These are phyloP conservation scores for Fulica atra DNA, from an alignment of 2,113 vertebrate species.

Conservation along the genomic window DNA sequence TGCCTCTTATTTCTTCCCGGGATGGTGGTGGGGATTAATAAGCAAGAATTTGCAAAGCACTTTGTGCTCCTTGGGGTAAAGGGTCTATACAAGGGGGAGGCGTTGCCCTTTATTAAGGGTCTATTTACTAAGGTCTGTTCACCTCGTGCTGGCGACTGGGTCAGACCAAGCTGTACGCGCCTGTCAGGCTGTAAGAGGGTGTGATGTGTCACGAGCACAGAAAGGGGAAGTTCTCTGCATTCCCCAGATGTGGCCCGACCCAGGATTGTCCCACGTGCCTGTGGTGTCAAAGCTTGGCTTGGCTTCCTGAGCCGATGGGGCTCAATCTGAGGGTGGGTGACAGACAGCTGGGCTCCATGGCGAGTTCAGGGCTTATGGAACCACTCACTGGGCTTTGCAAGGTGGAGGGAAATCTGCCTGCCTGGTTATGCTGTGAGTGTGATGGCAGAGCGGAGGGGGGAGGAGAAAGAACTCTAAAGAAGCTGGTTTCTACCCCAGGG, in stretches of 20 bases:
- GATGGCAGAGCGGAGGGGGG: background rate
- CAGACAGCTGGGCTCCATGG: background rate
- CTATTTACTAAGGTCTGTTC: no score
- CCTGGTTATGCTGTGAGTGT: background rate
- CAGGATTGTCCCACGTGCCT: background rate
- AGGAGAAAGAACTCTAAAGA: background rate
- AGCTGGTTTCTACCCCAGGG: background rate
- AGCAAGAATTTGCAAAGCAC: background rate
- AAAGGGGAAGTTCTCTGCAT: background rate
- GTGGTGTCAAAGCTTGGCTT: background rate
- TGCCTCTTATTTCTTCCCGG: slow-evolving; percentile 7
- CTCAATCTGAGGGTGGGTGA: background rate
- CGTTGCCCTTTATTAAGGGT: background rate
- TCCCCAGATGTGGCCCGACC: background rate
- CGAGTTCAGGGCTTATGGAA: background rate
- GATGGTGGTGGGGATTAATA: background rate
- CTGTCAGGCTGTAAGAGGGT: background rate
- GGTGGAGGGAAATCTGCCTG: background rate
- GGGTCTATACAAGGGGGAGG: background rate
- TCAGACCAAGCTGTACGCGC: background rate
- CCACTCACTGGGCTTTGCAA: background rate
- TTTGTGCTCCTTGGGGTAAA: background rate
- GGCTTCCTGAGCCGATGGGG: rapidly evolving
- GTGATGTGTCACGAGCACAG: background rate
- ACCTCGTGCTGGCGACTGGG: background rate